Evolutionary conservation across 2,113 vertebrate genomes (phyloP), one percentile per base, ranked within the genome.

Genomic region (Zosterops borbonicus): DNA sequence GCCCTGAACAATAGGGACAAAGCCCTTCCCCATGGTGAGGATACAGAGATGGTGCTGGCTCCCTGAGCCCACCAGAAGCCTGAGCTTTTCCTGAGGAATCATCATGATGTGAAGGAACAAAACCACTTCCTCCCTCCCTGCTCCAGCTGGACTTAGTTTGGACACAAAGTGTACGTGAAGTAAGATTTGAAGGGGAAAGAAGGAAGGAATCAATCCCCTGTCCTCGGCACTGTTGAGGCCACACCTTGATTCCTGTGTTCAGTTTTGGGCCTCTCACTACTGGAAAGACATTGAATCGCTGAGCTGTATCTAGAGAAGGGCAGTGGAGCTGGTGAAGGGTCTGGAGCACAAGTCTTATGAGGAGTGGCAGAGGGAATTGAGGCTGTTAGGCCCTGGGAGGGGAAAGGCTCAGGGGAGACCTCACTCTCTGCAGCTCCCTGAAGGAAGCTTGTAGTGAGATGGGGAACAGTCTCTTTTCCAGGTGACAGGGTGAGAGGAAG

Each of bases 41-140:
- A 19, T 14, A 52, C 33, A 74, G 14, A 15, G 25, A 2, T 18
- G 2, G 0, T 1, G 7, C 35, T 39, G 50, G 24, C 49, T 60
- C 27, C 13, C 49, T 2, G 1, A 63, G 58, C 37, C 27, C 42
- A 49, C 41, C 8, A 58, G 47, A 44, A 56, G 19, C 42, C 56
- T 42, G n/a, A 68, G 37, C 20, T 78, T 63, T 42, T 25, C 10
- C 27, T 53, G 39, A 70, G 47, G 27, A 58, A 80, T n/a, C 12
- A 7, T 19, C 27, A 11, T 12, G 12, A 49, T 37, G 27, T 9
- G 55, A 90, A 19, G 9, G 9, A 28, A 28, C 15, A 79, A 73
- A 52, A 41, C 3, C 6, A 15, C 37, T 16, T 19, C 5, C 3
- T 10, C 6, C 6, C 6, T n/a, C 17, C 47, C 29, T 1, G 3